These are phyloP conservation scores for Sula dactylatra DNA, from an alignment of 2,113 vertebrate species.

Conservation along the genomic window DNA sequence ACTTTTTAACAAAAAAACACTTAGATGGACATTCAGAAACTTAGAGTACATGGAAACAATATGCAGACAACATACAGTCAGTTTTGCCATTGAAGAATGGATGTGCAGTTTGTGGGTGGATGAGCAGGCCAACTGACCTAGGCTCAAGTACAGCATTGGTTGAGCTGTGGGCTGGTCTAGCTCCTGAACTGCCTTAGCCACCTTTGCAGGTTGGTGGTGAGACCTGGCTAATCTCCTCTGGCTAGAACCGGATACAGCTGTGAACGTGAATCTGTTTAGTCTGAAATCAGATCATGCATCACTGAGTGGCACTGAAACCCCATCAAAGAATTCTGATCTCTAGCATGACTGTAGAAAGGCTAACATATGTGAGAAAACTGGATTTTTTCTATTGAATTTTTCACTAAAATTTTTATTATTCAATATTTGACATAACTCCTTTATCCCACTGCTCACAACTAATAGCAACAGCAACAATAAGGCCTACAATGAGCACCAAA, in stretches of 20 bases:
- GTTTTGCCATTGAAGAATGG: neutral
- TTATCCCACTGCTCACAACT: neutral
- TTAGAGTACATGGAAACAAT: neutral
- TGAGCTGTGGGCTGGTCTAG: neutral
- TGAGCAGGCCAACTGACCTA: neutral
- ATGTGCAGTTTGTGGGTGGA: neutral
- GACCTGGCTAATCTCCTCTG: neutral
- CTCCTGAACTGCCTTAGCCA: neutral
- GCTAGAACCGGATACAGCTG: neutral
- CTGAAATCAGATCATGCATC: neutral
- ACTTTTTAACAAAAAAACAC: neutral
- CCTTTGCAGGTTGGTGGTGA: no score
- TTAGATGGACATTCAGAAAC: neutral
- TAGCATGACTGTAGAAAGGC: neutral
- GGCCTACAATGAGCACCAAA: neutral
- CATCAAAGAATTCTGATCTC: neutral
- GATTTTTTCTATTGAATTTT: neutral
- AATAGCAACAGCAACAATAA: neutral
- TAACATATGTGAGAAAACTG: neutral
- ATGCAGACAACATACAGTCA: no score
- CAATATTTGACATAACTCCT: neutral
- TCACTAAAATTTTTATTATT: neutral
- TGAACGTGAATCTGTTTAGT: neutral
- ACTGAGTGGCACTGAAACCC: neutral
- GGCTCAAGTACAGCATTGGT: neutral